Conservation (phyloP, 2,797 vertebrate genomes). For the Rhincodon typus region DNA sequence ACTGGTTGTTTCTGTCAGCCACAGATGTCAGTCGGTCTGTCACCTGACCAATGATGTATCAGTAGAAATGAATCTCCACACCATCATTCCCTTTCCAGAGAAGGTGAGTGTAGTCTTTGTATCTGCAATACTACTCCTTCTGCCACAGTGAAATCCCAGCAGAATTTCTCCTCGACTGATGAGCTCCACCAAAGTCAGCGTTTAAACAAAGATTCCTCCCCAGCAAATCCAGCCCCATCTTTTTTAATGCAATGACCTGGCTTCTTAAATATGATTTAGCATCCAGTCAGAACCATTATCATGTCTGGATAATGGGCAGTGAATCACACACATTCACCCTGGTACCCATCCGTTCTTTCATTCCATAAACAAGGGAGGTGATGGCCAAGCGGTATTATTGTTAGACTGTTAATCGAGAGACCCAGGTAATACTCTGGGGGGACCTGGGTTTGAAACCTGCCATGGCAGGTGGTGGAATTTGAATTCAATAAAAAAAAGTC, state of each 20-base stretch:
- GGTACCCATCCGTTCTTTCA: not conserved
- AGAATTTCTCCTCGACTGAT: not conserved
- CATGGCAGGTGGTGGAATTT: too few relatives aligned
- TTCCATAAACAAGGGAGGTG: not conserved
- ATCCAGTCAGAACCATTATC: not conserved
- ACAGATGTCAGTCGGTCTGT: not conserved
- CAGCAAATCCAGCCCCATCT: not conserved
- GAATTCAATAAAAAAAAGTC: too few relatives aligned
- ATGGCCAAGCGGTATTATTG: too few relatives aligned
- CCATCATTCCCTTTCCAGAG: not conserved
- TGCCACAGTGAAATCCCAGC: not conserved
- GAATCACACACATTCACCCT: not conserved
- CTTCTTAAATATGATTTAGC: not conserved
- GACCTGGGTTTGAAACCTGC: too few relatives aligned
- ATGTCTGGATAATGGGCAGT: not conserved
- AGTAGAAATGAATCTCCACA: not conserved
- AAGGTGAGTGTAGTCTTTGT: slow-evolving; percentile 1
- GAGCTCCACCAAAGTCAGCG: too few relatives aligned
- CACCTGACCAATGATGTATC: not conserved
- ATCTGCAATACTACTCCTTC: not conserved
- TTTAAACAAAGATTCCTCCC: not conserved
- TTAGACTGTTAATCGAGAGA: too few relatives aligned
- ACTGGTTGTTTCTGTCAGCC: not conserved
- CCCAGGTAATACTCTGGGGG: too few relatives aligned
- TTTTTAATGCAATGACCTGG: not conserved